phyloP scores from a whole-genome alignment of 2,113 vertebrate genomes.

The Aptenodytes forsteri region DNA sequence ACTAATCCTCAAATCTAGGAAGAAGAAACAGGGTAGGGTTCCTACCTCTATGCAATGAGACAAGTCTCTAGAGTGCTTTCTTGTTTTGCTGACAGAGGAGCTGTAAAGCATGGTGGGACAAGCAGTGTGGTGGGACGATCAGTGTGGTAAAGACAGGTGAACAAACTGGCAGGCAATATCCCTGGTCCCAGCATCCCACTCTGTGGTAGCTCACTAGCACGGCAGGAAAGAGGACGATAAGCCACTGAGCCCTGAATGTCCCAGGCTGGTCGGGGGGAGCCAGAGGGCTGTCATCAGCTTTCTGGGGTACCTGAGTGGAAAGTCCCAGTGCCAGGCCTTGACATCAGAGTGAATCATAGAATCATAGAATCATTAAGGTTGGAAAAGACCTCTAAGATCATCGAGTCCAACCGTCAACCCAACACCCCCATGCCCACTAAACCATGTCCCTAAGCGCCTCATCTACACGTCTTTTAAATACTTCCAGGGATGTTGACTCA shows the following conservation, averaged over 20 bases:
- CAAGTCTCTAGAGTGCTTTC: not conserved
- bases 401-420: too few relatives aligned
- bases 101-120: not conserved
- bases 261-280: not conserved
- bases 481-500: too few relatives aligned
- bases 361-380: too few relatives aligned
- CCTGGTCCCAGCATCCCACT: not conserved
- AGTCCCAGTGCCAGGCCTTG: not conserved
- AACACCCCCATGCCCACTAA: too few relatives aligned
- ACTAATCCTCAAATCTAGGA: not conserved
- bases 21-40: not conserved
- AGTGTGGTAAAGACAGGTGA: not conserved
- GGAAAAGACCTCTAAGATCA: too few relatives aligned
- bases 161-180: not conserved
- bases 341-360: too few relatives aligned
- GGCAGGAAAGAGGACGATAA: not conserved
- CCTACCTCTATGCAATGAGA: not conserved
- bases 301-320: not conserved
- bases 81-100: not conserved
- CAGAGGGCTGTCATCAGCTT: not conserved
- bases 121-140: not conserved
- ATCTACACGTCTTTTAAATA: too few relatives aligned
- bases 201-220: not conserved
- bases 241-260: not conserved
- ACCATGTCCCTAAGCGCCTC: too few relatives aligned